phyloP scores from a whole-genome alignment of 2,113 vertebrate genomes.

The Corythornis cristatus region DNA sequence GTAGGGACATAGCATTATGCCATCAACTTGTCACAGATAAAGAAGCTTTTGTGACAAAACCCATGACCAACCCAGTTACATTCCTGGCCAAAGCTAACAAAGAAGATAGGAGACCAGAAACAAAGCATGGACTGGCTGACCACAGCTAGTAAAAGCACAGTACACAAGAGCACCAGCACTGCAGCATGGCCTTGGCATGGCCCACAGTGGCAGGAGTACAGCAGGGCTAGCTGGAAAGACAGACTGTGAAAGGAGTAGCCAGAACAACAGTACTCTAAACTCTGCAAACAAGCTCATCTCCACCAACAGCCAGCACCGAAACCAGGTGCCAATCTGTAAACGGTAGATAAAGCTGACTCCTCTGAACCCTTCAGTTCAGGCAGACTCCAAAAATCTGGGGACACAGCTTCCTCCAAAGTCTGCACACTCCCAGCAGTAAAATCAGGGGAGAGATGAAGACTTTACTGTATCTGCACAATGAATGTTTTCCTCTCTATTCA shows the following conservation, averaged over 20 bases:
- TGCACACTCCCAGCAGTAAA: not conserved
- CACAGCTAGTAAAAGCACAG: not conserved
- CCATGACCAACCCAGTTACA: rapidly evolving
- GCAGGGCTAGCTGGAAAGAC: not conserved
- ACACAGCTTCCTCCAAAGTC: not conserved
- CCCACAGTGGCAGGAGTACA: rapidly evolving
- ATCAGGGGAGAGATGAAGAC: not conserved
- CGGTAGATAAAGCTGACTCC: not conserved
- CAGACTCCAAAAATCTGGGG: not conserved
- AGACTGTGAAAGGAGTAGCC: not conserved
- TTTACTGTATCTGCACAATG: not conserved
- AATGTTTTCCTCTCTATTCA: not conserved
- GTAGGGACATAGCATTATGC: rapidly evolving
- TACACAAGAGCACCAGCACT: not conserved
- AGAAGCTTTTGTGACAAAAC: not conserved
- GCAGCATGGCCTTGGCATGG: rapidly evolving
- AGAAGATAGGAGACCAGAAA: not conserved
- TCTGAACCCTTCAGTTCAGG: not conserved
- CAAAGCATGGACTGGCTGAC: not conserved
- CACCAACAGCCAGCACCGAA: not conserved
- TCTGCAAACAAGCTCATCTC: not conserved
- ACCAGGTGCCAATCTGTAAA: not conserved
- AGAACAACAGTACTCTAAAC: not conserved
- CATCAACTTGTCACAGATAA: not conserved
- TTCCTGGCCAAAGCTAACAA: not conserved